These are phyloP conservation scores for Caenorhabditis sp. DNA, from an alignment of 2,888 invertebrate genomes.

Conservation along the genomic window DNA sequence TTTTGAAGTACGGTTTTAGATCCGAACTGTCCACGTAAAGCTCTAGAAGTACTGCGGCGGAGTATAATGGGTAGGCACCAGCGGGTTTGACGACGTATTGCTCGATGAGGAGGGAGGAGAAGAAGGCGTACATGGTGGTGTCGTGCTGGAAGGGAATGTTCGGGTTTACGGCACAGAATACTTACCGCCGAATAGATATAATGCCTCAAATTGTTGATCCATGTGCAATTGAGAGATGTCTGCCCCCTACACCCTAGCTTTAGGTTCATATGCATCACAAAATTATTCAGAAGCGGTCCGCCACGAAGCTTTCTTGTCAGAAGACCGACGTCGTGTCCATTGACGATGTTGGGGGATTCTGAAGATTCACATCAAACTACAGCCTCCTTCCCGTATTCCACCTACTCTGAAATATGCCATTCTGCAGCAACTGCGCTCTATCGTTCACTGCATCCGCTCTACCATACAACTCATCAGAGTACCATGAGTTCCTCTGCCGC, in stretches of 20 bases:
- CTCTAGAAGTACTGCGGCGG: constrained; percentile 71
- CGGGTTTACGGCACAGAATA: no score
- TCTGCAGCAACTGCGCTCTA: constrained; percentile 66
- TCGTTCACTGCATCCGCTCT: constrained; percentile 62
- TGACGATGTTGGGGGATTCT: constrained; percentile 57
- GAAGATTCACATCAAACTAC: no score
- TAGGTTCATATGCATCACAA: constrained; percentile 69
- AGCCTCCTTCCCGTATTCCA: no score
- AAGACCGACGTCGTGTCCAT: constrained; percentile 54
- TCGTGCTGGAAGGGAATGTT: constrained; percentile 70
- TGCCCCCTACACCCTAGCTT: constrained; percentile 58
- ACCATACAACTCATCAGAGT: constrained; percentile 51
- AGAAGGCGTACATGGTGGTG: constrained; percentile 72
- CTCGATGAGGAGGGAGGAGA: constrained; percentile 68
- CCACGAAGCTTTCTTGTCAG: constrained; percentile 39
- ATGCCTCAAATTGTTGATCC: constrained; percentile 69
- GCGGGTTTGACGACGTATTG: constrained; percentile 54
- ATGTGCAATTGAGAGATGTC: constrained; percentile 57
- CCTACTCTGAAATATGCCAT: constrained; percentile 67
- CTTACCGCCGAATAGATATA: constrained; percentile 73
- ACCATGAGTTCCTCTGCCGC: constrained; percentile 57
- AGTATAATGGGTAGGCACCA: constrained; percentile 72
- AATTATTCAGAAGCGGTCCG: constrained; percentile 68
- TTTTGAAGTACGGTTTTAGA: constrained; percentile 65
- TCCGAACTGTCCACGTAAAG: constrained; percentile 61